Conservation (phyloP, 2,888 invertebrate genomes). For the Peribatodes rhomboidaria region DNA sequence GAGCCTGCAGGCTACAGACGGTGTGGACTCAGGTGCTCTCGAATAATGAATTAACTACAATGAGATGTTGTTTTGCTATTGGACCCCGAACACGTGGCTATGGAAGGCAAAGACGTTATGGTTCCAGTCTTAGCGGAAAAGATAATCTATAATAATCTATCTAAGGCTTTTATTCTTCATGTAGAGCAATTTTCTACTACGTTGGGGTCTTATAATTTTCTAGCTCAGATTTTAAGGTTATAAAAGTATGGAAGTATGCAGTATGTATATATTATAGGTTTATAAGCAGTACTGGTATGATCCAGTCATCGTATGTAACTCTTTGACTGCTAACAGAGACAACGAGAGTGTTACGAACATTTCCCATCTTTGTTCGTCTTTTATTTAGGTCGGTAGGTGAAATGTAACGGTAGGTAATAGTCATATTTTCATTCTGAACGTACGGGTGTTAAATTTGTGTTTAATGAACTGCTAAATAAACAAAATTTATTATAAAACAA, state of each 20-base stretch:
- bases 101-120: neutral
- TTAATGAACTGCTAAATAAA: too few species aligned
- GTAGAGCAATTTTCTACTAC: too few species aligned
- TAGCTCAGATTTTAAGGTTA: too few species aligned
- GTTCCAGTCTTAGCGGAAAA: too few species aligned
- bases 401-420: neutral
- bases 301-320: neutral
- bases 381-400: neutral
- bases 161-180: too few species aligned
- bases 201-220: too few species aligned
- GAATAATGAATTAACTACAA: slow-evolving; percentile 16
- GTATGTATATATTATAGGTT: too few species aligned
- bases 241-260: too few species aligned
- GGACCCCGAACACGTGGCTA: slow-evolving; percentile 12
- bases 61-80: slow-evolving; percentile 10
- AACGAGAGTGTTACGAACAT: neutral
- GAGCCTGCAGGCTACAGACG: neutral
- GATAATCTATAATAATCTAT: neutral
- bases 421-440: neutral
- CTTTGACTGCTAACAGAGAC: neutral
- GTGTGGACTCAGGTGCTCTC: slow-evolving; percentile 26
- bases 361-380: neutral
- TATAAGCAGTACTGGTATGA: neutral
- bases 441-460: too few species aligned
- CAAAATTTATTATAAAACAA: too few species aligned